These are phyloP conservation scores for Hypercompe scribonia DNA, from an alignment of 2,888 invertebrate species.

Conservation along the genomic window DNA sequence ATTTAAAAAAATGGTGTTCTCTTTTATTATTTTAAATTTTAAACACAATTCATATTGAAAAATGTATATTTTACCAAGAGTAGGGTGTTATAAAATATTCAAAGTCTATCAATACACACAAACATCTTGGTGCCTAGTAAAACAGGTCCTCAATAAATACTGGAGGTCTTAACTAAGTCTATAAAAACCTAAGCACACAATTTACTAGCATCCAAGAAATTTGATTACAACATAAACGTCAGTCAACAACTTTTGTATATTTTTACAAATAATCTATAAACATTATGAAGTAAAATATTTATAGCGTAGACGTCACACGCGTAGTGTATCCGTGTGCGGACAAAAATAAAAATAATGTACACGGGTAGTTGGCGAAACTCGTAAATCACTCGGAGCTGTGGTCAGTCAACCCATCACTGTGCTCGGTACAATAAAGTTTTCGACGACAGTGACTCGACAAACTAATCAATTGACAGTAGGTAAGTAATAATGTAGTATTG, in stretches of 20 bases:
- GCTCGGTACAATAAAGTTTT: background rate
- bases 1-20: no score
- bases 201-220: background rate
- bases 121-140: background rate
- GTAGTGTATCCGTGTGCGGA: background rate
- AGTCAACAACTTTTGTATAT: background rate
- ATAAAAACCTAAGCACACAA: background rate
- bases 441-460: no score
- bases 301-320: background rate
- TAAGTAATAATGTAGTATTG: no score
- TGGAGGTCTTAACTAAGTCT: background rate
- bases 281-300: background rate
- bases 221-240: no score
- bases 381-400: background rate
- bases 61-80: background rate
- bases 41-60: background rate
- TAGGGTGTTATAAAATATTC: background rate
- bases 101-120: no score
- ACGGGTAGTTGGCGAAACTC: background rate
- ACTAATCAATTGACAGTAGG: no score
- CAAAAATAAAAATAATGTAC: conserved; percentile 3
- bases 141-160: background rate
- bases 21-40: no score
- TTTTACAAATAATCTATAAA: background rate
- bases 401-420: background rate